Evolutionary conservation across 2,888 invertebrate species (phyloP), one percentile per base, ranked within the genome.

Genomic region (Sepioteuthis lessoniana): DNA sequence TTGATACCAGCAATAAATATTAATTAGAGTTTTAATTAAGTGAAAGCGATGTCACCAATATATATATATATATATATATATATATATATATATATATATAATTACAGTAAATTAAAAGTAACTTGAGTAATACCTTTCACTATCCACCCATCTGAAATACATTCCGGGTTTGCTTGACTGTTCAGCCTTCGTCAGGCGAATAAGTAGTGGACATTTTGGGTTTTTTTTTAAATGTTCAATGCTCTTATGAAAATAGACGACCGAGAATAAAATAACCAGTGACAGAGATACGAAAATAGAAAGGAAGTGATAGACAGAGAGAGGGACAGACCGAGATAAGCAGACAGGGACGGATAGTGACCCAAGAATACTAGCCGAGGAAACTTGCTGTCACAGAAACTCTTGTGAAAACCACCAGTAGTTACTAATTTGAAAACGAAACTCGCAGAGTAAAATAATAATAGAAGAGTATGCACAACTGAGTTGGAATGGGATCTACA

Each of bases 21-120:
- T 91, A 46, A 38, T 46, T 91, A 35, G 46, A 42, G 8, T 91
- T 91, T 91, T 91, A 46, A 91, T 91, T 91, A 91, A 91, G 42
- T 35, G 91, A 28, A 91, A 91, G 7, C 7, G 38, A 25, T 38
- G 42, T 91, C 91, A 91, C 38, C 25, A 42, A 42, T n/a, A 38
- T 28, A 42, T 28, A 42, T n/a, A n/a, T n/a, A n/a, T n/a, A n/a
- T n/a, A n/a, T n/a, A n/a, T n/a, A n/a, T n/a, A n/a, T n/a, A n/a
- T n/a, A n/a, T 91, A 28, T 28, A 91, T 42, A 42, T n/a, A 38
- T 28, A 42, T 28, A 42, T 91, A 28, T 28, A 91, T 42, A 91
- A 42, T 28, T 91, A 42, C 28, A 91, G 25, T 25, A 46, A 42
- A 91, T 91, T 46, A 28, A 91, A 46, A 91, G 37, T 37, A 38